Evolutionary conservation across 2,888 invertebrate genomes (phyloP).

Genomic region (Trissoscelio sp.): DNA sequence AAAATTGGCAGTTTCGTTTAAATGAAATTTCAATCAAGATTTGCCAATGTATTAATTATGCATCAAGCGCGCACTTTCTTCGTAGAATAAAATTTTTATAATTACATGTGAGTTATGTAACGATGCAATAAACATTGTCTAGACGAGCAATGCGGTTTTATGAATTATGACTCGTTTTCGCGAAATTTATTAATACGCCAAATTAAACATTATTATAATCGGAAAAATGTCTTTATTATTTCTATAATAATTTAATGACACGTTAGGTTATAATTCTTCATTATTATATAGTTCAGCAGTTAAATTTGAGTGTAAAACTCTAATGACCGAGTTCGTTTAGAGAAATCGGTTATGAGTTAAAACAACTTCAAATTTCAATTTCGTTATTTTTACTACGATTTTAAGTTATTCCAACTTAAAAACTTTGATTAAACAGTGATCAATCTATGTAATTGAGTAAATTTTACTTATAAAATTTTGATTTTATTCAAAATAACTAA

Average conservation of each 20-base stretch:
- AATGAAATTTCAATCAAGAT: conserved; percentile 29
- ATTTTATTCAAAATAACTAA: too few relatives aligned
- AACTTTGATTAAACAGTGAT: too few relatives aligned
- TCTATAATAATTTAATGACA: conserved; percentile 8
- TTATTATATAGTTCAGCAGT: neutral
- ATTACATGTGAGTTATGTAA: conserved; percentile 4
- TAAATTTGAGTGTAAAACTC: conserved; percentile 18
- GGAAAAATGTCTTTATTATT: conserved; percentile 14
- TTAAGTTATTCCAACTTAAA: too few relatives aligned
- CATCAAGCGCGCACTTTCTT: conserved; percentile 12
- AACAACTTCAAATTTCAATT: too few relatives aligned
- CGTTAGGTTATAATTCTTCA: neutral
- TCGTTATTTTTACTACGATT: too few relatives aligned
- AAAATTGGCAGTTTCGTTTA: conserved; percentile 31
- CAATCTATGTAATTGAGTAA: too few relatives aligned
- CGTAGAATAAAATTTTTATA: conserved; percentile 11
- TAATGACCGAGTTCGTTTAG: neutral
- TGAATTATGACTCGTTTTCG: neutral
- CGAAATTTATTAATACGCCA: conserved; percentile 1
- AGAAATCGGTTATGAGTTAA: too few relatives aligned
- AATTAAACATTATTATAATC: neutral
- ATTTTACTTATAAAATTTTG: too few relatives aligned
- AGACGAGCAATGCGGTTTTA: conserved; percentile 13
- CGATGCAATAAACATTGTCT: conserved; percentile 21
- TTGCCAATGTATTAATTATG: conserved; percentile 25